A percentile compares a stretch with the other conserved stretches of the same genome.
Conservation (phyloP, 2,797 vertebrate genomes). For the Protosalanx chinensis region DNA sequence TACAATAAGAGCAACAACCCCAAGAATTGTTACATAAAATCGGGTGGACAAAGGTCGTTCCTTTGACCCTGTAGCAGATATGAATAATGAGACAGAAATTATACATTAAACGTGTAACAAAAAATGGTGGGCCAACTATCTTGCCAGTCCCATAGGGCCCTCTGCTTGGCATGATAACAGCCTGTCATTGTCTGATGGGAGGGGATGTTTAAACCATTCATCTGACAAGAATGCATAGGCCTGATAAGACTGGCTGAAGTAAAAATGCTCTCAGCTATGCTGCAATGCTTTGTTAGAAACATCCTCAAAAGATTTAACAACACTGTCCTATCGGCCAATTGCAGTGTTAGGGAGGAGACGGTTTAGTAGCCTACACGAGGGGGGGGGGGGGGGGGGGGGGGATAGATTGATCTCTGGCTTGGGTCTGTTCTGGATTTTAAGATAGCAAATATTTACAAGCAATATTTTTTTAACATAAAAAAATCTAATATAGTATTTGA, state of each 20-base stretch:
- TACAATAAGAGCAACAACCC: background rate
- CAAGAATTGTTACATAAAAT: slow-evolving; percentile 11
- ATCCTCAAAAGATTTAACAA: slow-evolving; percentile 9
- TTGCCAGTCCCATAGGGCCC: slow-evolving; percentile 30
- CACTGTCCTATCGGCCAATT: slow-evolving; percentile 7
- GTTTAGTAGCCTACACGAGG: too few species aligned
- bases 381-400: too few species aligned
- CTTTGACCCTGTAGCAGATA: slow-evolving; percentile 1
- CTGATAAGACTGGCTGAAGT: slow-evolving; percentile 10
- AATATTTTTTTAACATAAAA: too few species aligned
- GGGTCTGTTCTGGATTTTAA: background rate
- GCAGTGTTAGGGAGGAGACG: too few species aligned
- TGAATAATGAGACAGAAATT: slow-evolving; percentile 10
- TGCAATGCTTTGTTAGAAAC: slow-evolving; percentile 7
- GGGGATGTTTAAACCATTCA: slow-evolving; percentile 55
- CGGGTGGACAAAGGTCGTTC: slow-evolving; percentile 3
- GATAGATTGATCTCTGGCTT: too few species aligned
- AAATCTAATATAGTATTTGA: background rate
- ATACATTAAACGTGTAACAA: slow-evolving; percentile 6
- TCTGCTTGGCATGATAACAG: slow-evolving; percentile 36
- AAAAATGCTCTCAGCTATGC: slow-evolving; percentile 1
- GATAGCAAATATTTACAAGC: background rate
- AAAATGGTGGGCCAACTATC: background rate
- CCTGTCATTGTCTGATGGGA: slow-evolving; percentile 48
- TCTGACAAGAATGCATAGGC: slow-evolving; percentile 30